These are phyloP conservation scores for Platyura marginata DNA, from an alignment of 1,140 invertebrate genomes.

Conservation along the genomic window DNA sequence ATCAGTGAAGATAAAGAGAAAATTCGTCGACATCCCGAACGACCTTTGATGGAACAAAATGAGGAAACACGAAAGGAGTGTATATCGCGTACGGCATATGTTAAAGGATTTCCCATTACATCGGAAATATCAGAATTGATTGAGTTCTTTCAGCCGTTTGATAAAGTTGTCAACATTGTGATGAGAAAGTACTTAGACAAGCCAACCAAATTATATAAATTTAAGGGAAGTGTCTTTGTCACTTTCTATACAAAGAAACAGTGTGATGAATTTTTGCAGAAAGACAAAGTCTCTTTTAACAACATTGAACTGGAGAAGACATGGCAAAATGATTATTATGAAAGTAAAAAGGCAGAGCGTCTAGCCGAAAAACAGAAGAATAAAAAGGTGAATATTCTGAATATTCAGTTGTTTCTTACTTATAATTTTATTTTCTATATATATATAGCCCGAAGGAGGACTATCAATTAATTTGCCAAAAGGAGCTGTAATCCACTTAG, in stretches of 20 bases:
- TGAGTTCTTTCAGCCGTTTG: constrained; percentile 50
- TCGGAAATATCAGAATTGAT: constrained; percentile 50
- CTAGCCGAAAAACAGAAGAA: constrained; percentile 35
- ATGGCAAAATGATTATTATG: constrained; percentile 51
- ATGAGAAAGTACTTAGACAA: constrained; percentile 53
- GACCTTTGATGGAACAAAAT: constrained; percentile 68
- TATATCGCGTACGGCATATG: constrained; percentile 58
- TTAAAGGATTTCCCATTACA: constrained; percentile 72
- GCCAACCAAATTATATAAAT: constrained; percentile 39
- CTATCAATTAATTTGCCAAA: constrained; percentile 33
- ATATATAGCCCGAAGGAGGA: constrained; percentile 17
- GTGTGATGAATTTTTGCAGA: constrained; percentile 36
- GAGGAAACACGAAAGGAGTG: constrained; percentile 66
- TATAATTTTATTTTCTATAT: constrained; percentile 7
- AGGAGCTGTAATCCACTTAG: constrained; percentile 48
- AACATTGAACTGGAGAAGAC: constrained; percentile 48
- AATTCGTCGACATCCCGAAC: constrained; percentile 53
- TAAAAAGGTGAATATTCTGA: constrained; percentile 27
- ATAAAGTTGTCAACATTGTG: constrained; percentile 55
- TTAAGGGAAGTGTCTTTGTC: constrained; percentile 82
- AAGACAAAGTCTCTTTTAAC: constrained; percentile 41
- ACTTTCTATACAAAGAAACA: constrained; percentile 60
- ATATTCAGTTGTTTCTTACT: constrained; percentile 8
- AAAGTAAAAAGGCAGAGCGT: constrained; percentile 47
- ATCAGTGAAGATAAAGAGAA: constrained; percentile 66